Base-by-base conservation (phyloP, 2,888 invertebrate genomes). In the Pherbina coryleti region DNA sequence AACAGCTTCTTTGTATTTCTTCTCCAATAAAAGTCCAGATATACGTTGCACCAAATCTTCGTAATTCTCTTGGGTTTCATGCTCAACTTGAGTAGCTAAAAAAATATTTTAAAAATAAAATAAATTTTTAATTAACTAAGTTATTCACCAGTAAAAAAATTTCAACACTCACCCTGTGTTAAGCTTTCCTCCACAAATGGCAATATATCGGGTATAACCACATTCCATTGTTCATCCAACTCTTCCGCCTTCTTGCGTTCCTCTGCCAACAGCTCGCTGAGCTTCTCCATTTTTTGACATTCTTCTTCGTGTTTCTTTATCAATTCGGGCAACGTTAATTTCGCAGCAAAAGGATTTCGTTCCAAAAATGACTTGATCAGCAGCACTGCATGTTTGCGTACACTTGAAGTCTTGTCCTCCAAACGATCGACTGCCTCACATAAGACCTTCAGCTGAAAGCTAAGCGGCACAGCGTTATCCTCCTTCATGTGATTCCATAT, bases 281-380 rank as follows among this genome's bases (percentile, higher is more conserved):
- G 76, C 86, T 91, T 64, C 86, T 90, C 85, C 84, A 90, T 87
- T 76, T 86, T 87, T 79, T 87, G 75, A 75, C 83, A 85, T 85
- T 90, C 85, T 79, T 87, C 87, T 28, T 91, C 89, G 82, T 92
- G 92, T 82, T 94, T 91, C 74, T 93, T 92, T 55, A 93, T 91
- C 25, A 96, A 89, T 82, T 93, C 93, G 74, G 91, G 91, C 5
- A 88, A 78, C 0, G 88, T 86, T 0, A 89, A 79, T 90, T 93
- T 93, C 0, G 94, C 93, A n/a, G 95, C 94, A 89, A 94, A 98
- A 5, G 96, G 95, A 91, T 98, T 98, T 82, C 93, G 92, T 87
- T 95, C 93, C 57, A 98, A 90, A 87, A 98, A 94, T 19, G 93
- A 91, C 90, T 93, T 90, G 2, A 91, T 87, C 25, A 89, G 71